Base-by-base conservation (phyloP, 2,888 invertebrate species). In the Dryococelus australis region DNA sequence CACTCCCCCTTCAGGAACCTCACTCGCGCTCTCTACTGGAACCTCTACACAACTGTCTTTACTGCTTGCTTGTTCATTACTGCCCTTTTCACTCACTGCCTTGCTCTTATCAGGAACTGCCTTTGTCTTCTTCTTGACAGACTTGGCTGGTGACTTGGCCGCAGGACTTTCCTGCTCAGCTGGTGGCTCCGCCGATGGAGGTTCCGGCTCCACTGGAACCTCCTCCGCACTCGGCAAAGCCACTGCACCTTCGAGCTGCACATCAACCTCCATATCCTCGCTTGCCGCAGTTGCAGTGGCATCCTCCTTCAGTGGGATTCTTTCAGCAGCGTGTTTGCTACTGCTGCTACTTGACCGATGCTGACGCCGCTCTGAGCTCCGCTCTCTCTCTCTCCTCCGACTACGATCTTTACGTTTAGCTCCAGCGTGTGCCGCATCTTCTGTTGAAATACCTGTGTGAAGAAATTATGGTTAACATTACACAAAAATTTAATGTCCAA, bases 361-460 rank as follows among this genome's bases (percentile, higher is more conserved):
- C 35, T 83, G 83, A 26, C 87, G 53, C 28, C 87, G n/a, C 26
- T 88, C 88, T 16, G 85, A 47, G 27, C 87, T 87, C 28, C 80
- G 51, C 51, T 87, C 88, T 24, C 87, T 79, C 28, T 87, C 87
- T n/a, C 86, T 26, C 80, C 86, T 78, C 24, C 88, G 35, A 43
- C 85, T 85, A 10, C 86, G 28, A 87, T 89, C 89, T 87, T 89
- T 89, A 35, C 88, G 93, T 86, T 94, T 94, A 27, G 92, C 92
- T 10, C 91, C 91, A 26, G 91, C 90, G 10, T 92, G 93, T 85
- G 92, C 92, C 4, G 93, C 93, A 90, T 94, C 94, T 92, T 94
- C 96, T 89, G 96, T 95, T 83, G 96, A 96, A 90, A 95, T 94
- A n/a, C 96, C 96, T 43, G 94, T 0, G 85, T 47, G 26, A 86